Evolutionary conservation across 2,113 vertebrate species (phyloP), one percentile per base, ranked within the genome.

Genomic region (Prietella phreatophila): DNA sequence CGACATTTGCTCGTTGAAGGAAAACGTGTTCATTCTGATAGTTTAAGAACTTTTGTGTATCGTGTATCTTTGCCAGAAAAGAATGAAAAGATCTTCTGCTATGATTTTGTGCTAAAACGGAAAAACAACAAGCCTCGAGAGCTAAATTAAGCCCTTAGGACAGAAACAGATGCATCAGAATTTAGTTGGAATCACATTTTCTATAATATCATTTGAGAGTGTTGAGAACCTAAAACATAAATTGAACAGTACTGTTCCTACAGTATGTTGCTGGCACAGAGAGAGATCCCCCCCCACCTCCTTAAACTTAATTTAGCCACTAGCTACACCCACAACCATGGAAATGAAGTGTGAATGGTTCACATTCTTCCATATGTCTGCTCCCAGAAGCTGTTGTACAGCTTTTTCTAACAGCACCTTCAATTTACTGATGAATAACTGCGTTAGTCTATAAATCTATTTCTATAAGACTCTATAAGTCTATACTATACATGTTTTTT

Each of bases 31-130:
- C 8, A 10, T 56, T 81, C 58, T 7, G 42, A 13, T 79, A 27
- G 4, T 30, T 50, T 15, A 79, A 55, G 4, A 1, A 3, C n/a
- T 58, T 82, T 83, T n/a, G 65, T 11, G 8, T 8, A 50, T 60
- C 4, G 27, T 30, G 50, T 19, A 50, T 83, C 60, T 50, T 83
- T 63, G 36, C 36, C 81, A 83, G 81, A 80, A 80, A 81, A 19
- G 7, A 56, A 81, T 56, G 78, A 82, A 56, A 60, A 58, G 53
- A 60, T 82, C 17, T 60, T 39, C 56, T 42, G 80, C 60, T 61
- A 14, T 60, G 33, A 61, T 39, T 60, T 39, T 25, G 30, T 82
- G 80, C 33, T 20, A 82, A 27, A 81, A 58, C 9, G 36, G 53
- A n/a, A 55, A 55, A 80, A 53, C 9, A 47, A 50, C 15, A 30